Percentiles rank a stretch among this genome's conserved stretches.
Conservation (phyloP, 2,113 vertebrate genomes). For the Chloebia gouldiae region DNA sequence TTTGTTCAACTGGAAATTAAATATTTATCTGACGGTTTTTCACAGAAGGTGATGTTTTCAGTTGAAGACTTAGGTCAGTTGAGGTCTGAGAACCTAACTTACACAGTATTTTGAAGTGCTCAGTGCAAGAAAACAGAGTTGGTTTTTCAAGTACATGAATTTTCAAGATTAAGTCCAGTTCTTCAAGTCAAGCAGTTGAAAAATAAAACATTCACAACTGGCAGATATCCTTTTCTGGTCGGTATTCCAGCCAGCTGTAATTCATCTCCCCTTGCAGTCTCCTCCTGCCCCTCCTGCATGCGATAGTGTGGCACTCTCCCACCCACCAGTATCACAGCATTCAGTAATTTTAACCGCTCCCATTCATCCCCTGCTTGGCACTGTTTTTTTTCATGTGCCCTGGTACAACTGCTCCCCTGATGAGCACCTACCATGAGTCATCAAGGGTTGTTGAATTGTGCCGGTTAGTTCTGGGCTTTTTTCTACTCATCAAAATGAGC, state of each 20-base stretch:
- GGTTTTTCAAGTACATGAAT: background rate
- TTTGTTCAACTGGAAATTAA: background rate
- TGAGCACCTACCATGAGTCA: background rate
- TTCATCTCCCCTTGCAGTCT: rapidly evolving
- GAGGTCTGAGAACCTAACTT: background rate
- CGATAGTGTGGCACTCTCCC: background rate
- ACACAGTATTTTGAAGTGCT: background rate
- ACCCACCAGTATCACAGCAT: background rate
- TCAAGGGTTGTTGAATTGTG: rapidly evolving
- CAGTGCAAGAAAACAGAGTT: background rate
- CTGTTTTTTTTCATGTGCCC: rapidly evolving
- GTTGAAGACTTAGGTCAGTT: background rate
- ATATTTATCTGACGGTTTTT: background rate
- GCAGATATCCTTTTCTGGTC: background rate
- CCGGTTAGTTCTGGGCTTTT: background rate
- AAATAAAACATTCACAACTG: background rate
- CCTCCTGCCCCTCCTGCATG: background rate
- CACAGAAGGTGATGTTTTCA: background rate
- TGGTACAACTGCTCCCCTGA: background rate
- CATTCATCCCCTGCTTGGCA: rapidly evolving
- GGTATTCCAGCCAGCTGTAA: background rate
- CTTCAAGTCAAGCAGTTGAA: background rate
- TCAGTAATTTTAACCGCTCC: background rate
- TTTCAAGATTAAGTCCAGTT: background rate
- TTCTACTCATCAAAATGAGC: background rate